Evolutionary conservation across 2,888 invertebrate species (phyloP), one percentile per base, ranked within the genome.

Genomic region (Drosophila affinis): DNA sequence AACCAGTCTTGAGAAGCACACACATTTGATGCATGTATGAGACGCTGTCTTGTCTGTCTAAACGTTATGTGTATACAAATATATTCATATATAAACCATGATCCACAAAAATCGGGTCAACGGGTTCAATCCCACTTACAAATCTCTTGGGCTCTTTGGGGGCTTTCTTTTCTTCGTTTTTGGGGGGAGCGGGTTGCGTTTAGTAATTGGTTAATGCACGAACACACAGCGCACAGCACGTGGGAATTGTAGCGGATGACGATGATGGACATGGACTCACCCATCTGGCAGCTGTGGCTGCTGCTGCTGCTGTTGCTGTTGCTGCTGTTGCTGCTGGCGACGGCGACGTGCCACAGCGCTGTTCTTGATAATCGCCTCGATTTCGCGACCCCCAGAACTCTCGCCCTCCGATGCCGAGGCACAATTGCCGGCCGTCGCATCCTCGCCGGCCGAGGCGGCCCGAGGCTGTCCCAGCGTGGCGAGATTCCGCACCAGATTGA

Each of bases 361-460:
- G 71, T 92, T 93, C 75, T 92, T 92, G 72, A 94, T 93, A 48
- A 93, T 93, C 53, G 91, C 91, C 52, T 92, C 91, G 62, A 93
- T 91, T 80, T 93, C 93, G 7, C 93, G 91, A 14, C 93, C 93
- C 18, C 93, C 93, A 3, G 93, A 93, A 70, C 93, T 93, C 77
- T 93, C 93, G 45, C 93, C 93, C 67, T 93, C 93, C 14, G 93
- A 93, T 2, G 92, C 91, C 2, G 92, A 92, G 17, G 91, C 89
- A 51, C 64, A 81, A 24, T 72, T 75, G 10, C 62, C 70, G 39
- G 54, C 63, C 1, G 39, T 54, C 6, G 53, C 62, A 2, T 60
- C 45, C 2, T 53, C 49, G 2, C 44, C 59, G 7, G 47, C 59
- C 10, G 44, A 54, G 18, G 44, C 9, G 4, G 51, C 46, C 10